A percentile compares a stretch with the other conserved stretches of the same genome.
Evolutionary conservation across 2,888 invertebrate species (phyloP).

Genomic region (Drosophila cyrtoloma): DNA sequence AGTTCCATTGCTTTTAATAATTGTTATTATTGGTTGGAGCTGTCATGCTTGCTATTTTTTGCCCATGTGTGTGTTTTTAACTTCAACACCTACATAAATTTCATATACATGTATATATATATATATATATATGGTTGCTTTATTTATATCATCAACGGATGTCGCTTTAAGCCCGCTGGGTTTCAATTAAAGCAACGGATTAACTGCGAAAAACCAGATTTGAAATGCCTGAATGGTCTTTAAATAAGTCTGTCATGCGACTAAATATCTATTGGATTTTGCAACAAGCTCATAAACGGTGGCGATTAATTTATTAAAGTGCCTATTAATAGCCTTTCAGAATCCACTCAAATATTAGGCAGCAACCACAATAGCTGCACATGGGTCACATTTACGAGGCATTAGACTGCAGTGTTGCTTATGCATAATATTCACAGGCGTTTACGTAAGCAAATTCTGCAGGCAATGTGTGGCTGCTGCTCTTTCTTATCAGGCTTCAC

Average conservation of each 20-base stretch:
- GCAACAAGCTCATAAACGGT: conserved; percentile 44
- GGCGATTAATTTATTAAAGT: conserved; percentile 72
- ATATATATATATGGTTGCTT: conserved; percentile 4
- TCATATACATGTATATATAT: neutral
- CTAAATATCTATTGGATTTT: conserved; percentile 38
- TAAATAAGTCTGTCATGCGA: conserved; percentile 27
- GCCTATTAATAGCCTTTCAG: conserved; percentile 47
- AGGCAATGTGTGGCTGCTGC: conserved; percentile 19
- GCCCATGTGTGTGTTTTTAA: conserved; percentile 57
- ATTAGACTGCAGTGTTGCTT: conserved; percentile 55
- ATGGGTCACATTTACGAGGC: conserved; percentile 57
- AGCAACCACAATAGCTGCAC: conserved; percentile 18
- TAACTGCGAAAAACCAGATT: conserved; percentile 24
- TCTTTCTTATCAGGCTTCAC: conserved; percentile 31
- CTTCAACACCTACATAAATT: conserved; percentile 65
- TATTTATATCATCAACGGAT: conserved; percentile 47
- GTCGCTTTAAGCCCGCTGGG: conserved; percentile 29
- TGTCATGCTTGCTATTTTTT: conserved; percentile 37
- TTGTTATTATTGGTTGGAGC: conserved; percentile 63
- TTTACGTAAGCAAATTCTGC: conserved; percentile 46
- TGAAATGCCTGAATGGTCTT: conserved; percentile 26
- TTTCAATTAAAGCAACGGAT: conserved; percentile 54
- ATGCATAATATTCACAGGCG: conserved; percentile 75
- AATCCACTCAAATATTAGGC: conserved; percentile 39
- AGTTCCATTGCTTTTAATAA: conserved; percentile 77